These are phyloP conservation scores for Sebastes hopkinsi DNA, from an alignment of 2,797 vertebrate species.

Conservation along the genomic window DNA sequence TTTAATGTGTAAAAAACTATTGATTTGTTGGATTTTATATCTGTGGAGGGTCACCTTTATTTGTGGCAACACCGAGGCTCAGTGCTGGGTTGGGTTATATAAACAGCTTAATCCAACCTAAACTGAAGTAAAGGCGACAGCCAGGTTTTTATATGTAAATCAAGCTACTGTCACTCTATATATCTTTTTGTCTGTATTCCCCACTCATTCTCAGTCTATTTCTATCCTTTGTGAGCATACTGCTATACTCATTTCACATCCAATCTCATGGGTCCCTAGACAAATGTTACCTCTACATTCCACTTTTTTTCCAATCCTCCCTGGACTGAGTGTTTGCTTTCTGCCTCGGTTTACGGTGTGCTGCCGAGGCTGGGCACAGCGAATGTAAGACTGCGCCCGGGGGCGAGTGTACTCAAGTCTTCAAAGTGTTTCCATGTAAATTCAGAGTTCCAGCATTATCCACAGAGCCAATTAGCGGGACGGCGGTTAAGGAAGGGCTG, in stretches of 20 bases:
- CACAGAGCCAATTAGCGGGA: conserved; percentile 61
- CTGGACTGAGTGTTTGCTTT: conserved; percentile 52
- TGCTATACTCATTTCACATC: conserved; percentile 39
- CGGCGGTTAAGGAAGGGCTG: conserved; percentile 26
- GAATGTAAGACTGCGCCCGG: conserved; percentile 37
- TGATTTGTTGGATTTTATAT: neutral
- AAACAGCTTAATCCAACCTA: neutral
- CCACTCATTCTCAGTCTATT: neutral
- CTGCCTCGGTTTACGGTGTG: conserved; percentile 7
- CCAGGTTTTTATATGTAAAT: neutral
- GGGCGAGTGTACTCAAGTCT: conserved; percentile 42
- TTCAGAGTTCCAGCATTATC: conserved; percentile 49
- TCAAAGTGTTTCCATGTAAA: conserved; percentile 68
- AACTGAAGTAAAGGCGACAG: neutral
- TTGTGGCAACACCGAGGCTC: neutral
- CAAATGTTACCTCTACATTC: conserved; percentile 52
- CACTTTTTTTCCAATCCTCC: conserved; percentile 32
- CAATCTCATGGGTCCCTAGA: conserved; percentile 50
- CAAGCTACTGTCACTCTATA: neutral
- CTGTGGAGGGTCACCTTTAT: neutral
- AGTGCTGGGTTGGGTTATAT: neutral
- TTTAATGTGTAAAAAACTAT: neutral
- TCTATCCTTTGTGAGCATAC: conserved; percentile 7
- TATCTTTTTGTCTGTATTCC: neutral
- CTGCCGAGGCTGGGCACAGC: conserved; percentile 12